A percentile compares a stretch with the other conserved stretches of the same genome.
These are phyloP conservation scores for Sardinella longiceps DNA, from an alignment of 2,797 vertebrate species.

Conservation along the genomic window DNA sequence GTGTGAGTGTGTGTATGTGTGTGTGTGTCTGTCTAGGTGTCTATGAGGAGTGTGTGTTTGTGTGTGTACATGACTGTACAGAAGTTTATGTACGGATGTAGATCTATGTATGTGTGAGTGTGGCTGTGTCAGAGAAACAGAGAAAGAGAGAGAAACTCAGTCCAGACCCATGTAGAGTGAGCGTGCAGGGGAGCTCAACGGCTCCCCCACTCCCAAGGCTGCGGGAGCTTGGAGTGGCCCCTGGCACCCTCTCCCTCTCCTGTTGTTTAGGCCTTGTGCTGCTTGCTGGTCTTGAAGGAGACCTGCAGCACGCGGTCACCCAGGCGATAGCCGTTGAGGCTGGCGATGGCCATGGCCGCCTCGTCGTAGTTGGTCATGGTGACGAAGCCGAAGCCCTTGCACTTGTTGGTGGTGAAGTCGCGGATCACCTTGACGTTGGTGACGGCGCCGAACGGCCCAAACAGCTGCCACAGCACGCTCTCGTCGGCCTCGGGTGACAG, in stretches of 20 bases:
- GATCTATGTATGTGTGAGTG: constrained; percentile 61
- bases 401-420: constrained; percentile 98
- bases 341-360: constrained; percentile 96
- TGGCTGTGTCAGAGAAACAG: constrained; percentile 63
- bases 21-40: constrained; percentile 58
- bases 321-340: constrained; percentile 95
- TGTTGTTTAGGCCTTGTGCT: constrained; percentile 92
- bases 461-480: constrained; percentile 98
- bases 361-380: constrained; percentile 99
- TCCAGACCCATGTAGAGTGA: constrained; percentile 83
- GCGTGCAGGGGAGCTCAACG: constrained; percentile 70
- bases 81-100: constrained; percentile 42
- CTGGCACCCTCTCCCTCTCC: constrained; percentile 8
- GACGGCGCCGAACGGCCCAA: constrained; percentile 94
- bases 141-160: constrained; percentile 76
- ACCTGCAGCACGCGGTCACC: constrained; percentile 97
- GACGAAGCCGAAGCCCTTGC: constrained; percentile 97
- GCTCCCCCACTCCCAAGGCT: constrained; percentile 66
- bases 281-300: constrained; percentile 99
- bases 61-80: constrained; percentile 58
- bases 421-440: constrained; percentile 98
- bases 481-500: constrained; percentile 94
- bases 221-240: constrained; percentile 61
- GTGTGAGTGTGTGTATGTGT: constrained; percentile 51
- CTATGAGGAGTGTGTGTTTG: constrained; percentile 47